Conservation (phyloP, 2,797 vertebrate genomes). For the Liasis olivaceus region DNA sequence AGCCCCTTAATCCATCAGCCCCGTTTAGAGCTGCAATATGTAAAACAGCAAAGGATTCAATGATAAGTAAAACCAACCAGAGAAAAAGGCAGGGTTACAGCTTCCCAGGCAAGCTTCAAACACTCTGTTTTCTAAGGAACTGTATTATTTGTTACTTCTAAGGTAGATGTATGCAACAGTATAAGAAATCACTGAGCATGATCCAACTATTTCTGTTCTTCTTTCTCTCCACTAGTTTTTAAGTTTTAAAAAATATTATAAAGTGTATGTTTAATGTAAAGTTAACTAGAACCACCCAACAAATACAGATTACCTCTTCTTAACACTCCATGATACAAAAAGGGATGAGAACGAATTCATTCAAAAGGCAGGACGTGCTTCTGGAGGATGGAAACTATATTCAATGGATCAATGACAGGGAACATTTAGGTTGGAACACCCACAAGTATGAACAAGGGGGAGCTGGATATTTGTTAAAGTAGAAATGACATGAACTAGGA, state of each 20-base stretch:
- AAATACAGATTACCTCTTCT: not conserved
- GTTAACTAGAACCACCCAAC: not conserved
- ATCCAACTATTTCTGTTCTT: not conserved
- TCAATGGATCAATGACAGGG: too few species aligned
- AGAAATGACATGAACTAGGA: too few species aligned
- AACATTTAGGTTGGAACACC: too few species aligned
- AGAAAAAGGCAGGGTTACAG: conserved; percentile 20
- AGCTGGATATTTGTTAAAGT: too few species aligned
- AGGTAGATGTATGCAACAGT: not conserved
- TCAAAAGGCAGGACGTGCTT: not conserved
- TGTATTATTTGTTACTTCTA: not conserved
- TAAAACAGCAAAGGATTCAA: conserved; percentile 24
- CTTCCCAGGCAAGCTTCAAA: conserved; percentile 48
- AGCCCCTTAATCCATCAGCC: not conserved
- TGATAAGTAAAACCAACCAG: conserved; percentile 42
- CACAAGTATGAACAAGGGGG: too few species aligned
- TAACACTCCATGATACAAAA: not conserved
- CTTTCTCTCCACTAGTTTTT: not conserved
- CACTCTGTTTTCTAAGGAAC: not conserved
- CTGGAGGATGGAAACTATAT: too few species aligned
- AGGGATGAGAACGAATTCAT: not conserved
- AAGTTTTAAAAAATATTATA: not conserved
- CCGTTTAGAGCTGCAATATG: conserved; percentile 41
- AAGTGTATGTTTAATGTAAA: not conserved
- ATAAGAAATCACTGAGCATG: not conserved